Evolutionary conservation across 2,888 invertebrate species (phyloP).

Genomic region (Apodemia hepburni): DNA sequence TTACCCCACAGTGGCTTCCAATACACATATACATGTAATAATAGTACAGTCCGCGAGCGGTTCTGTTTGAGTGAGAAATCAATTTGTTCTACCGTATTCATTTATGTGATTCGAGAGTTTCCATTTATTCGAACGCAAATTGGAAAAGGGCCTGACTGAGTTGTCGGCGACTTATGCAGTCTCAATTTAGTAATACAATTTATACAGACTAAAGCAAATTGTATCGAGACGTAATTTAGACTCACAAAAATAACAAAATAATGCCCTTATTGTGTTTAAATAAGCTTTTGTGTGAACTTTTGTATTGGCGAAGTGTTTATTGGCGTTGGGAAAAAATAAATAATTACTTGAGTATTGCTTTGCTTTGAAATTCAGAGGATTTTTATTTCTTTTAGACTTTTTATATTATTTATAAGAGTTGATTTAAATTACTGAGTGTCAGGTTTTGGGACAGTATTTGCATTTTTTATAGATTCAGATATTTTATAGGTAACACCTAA

Average conservation of each 20-base stretch:
- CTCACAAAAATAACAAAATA: constrained; percentile 13
- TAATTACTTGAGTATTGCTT: neutral
- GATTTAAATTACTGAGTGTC: neutral
- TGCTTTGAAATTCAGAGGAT: neutral
- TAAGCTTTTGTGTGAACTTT: neutral
- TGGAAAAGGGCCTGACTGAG: constrained; percentile 67
- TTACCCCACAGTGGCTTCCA: neutral
- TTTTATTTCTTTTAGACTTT: neutral
- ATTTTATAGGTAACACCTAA: too few relatives aligned
- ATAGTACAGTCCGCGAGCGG: constrained; percentile 43
- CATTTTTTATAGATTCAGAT: too few relatives aligned
- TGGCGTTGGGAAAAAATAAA: neutral
- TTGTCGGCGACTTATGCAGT: constrained; percentile 74
- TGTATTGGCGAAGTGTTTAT: constrained; percentile 9
- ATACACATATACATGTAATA: constrained; percentile 24
- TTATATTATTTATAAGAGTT: neutral
- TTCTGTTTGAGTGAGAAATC: constrained; percentile 76
- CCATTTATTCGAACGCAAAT: constrained; percentile 75
- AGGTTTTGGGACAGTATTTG: neutral
- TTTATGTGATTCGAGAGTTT: constrained; percentile 71
- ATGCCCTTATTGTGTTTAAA: constrained; percentile 13
- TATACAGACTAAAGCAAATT: constrained; percentile 11
- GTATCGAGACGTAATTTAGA: constrained; percentile 9
- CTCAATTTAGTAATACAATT: constrained; percentile 40
- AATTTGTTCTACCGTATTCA: constrained; percentile 76